Conservation (phyloP, 2,797 vertebrate species). For the Urocyon cinereoargenteus region DNA sequence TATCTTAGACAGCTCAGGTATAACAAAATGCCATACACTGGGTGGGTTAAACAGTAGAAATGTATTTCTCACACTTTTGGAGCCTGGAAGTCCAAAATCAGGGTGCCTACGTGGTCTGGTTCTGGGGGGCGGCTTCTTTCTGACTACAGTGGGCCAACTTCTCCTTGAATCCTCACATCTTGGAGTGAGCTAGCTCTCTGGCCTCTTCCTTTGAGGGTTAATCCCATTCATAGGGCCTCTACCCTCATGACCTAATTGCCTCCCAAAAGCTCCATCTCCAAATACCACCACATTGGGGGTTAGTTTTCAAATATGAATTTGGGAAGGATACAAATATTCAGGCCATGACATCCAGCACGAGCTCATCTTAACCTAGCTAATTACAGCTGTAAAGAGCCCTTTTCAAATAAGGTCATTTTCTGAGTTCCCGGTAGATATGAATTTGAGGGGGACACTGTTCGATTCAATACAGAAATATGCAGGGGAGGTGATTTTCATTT, state of each 20-base stretch:
- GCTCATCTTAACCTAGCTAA: not conserved
- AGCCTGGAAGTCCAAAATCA: not conserved
- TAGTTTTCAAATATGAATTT: not conserved
- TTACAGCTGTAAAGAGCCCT: not conserved
- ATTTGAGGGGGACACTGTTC: not conserved
- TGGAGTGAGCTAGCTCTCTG: not conserved
- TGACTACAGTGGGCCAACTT: not conserved
- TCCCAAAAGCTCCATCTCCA: not conserved
- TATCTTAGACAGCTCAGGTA: not conserved
- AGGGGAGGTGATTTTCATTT: not conserved
- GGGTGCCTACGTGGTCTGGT: not conserved
- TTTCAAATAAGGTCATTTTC: not conserved
- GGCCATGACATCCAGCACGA: not conserved
- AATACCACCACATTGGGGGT: not conserved
- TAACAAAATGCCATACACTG: not conserved
- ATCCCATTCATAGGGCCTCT: not conserved
- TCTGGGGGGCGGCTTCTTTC: not conserved
- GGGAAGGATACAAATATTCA: not conserved
- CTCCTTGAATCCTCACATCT: not conserved
- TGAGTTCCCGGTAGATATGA: not conserved
- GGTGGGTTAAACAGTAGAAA: not conserved
- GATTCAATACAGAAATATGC: not conserved
- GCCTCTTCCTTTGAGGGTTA: not conserved
- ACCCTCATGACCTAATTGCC: not conserved
- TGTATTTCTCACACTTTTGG: not conserved